These are phyloP conservation scores for Cyphomyrus discorhynchus DNA, from an alignment of 2,113 vertebrate genomes.

Conservation along the genomic window DNA sequence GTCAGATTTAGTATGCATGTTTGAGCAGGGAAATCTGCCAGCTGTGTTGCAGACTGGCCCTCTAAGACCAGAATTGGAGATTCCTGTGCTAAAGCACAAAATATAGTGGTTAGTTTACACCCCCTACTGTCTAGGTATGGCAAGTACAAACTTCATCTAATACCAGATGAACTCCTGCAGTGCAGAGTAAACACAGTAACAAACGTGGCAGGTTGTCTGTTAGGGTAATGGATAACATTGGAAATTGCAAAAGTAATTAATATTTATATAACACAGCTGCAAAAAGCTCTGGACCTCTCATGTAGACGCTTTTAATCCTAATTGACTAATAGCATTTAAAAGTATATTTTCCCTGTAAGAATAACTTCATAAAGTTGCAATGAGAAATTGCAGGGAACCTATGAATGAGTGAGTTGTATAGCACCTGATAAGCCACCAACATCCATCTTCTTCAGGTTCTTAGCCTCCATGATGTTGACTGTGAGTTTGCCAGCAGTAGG, in stretches of 20 bases:
- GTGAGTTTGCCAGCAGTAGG: constrained; percentile 62
- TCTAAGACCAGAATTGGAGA: not conserved
- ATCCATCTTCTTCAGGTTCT: constrained; percentile 46
- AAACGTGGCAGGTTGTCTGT: not conserved
- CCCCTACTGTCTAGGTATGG: not conserved
- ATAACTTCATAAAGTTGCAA: not conserved
- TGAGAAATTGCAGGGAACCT: not conserved
- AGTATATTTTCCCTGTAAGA: not conserved
- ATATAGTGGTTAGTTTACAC: not conserved
- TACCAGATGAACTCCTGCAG: not conserved
- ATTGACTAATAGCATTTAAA: not conserved
- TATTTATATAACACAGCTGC: not conserved
- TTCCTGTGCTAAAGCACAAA: not conserved
- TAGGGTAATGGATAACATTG: not conserved
- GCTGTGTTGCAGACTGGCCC: no score
- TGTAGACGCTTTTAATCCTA: not conserved
- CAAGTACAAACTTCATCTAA: not conserved
- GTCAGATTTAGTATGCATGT: not conserved
- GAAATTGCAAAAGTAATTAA: not conserved
- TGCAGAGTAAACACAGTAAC: not conserved
- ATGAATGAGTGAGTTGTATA: not conserved
- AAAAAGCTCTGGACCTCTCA: not conserved
- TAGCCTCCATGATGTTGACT: constrained; percentile 76
- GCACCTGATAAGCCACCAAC: constrained; percentile 79
- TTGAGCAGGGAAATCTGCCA: not conserved